phyloP scores from a whole-genome alignment of 2,888 invertebrate species.

The Drosophila siamana region DNA sequence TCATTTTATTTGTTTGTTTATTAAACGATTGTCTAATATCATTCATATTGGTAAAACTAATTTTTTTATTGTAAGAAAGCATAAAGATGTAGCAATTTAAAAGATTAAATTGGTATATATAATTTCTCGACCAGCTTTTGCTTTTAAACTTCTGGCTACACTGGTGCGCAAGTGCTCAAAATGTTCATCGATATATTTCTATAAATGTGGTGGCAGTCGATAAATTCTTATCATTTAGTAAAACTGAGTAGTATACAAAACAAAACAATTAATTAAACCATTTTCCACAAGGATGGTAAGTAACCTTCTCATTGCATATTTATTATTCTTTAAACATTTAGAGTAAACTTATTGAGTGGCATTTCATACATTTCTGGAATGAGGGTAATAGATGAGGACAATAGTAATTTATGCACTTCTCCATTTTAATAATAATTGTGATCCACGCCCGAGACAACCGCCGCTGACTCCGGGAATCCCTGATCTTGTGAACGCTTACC shows the following conservation, averaged over 20 bases:
- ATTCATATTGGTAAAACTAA: too few species aligned
- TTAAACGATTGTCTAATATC: too few species aligned
- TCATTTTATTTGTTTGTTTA: neutral
- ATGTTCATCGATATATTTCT: conserved; percentile 1
- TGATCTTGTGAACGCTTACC: conserved; percentile 80
- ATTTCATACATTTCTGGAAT: conserved; percentile 68
- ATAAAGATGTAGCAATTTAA: too few species aligned
- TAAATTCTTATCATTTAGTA: neutral
- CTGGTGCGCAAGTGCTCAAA: neutral
- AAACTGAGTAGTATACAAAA: conserved; percentile 3
- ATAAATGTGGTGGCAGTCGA: conserved; percentile 17
- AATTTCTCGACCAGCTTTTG: neutral
- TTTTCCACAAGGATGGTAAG: conserved; percentile 48
- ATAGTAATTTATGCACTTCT: conserved; percentile 10
- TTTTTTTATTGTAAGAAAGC: neutral
- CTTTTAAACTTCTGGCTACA: neutral
- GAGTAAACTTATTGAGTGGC: conserved; percentile 54
- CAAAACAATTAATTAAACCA: conserved; percentile 26
- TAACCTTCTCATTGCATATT: conserved; percentile 49
- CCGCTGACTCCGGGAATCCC: conserved; percentile 35
- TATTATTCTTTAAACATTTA: conserved; percentile 62
- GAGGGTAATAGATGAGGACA: conserved; percentile 27
- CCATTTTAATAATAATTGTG: conserved; percentile 47
- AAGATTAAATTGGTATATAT: neutral
- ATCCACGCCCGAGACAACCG: conserved; percentile 30